phyloP scores from a whole-genome alignment of 2,113 vertebrate species.

The Piaya cayana region DNA sequence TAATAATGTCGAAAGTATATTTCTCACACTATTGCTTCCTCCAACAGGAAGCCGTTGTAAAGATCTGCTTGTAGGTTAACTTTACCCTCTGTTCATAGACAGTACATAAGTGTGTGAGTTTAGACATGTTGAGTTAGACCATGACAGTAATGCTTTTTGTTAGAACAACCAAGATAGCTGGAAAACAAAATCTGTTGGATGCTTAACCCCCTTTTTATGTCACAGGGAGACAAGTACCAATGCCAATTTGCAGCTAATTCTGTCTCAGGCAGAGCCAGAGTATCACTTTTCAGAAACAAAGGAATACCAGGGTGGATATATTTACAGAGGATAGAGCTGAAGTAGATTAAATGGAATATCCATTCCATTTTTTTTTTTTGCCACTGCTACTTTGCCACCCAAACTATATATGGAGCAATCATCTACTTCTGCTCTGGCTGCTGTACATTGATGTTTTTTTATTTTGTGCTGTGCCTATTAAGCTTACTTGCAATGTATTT shows the following conservation, averaged over 20 bases:
- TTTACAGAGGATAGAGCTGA: not conserved
- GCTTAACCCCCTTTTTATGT: not conserved
- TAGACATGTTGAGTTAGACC: not conserved
- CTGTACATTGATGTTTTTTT: not conserved
- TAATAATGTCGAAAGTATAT: not conserved
- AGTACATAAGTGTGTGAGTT: not conserved
- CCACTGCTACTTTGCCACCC: not conserved
- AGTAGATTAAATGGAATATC: not conserved
- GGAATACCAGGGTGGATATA: not conserved
- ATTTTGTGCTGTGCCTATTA: not conserved
- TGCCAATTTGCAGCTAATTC: not conserved
- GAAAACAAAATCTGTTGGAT: not conserved
- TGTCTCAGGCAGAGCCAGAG: not conserved
- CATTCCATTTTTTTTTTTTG: not conserved
- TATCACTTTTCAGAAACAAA: not conserved
- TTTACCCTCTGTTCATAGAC: not conserved
- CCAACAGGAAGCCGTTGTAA: not conserved
- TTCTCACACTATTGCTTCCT: not conserved
- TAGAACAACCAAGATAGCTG: not conserved
- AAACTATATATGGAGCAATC: not conserved
- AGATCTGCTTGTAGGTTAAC: not conserved
- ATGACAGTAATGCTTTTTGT: not conserved
- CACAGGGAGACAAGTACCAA: not conserved
- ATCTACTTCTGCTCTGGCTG: not conserved
- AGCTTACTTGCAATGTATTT: not conserved